phyloP scores from a whole-genome alignment of 2,113 vertebrate genomes.

The Leuciscus idus region DNA sequence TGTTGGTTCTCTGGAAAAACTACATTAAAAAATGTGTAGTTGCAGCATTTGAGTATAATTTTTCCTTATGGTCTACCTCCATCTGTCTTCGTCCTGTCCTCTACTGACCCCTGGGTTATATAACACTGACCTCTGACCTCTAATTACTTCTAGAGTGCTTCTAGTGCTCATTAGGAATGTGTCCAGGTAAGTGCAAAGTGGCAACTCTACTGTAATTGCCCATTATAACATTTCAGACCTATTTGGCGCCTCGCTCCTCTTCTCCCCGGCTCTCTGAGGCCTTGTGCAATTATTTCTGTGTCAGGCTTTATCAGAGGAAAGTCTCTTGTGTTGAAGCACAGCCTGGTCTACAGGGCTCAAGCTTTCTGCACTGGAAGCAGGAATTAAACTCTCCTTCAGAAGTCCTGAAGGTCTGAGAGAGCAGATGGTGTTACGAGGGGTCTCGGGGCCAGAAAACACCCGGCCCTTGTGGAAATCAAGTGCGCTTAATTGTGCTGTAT shows the following conservation, averaged over 20 bases:
- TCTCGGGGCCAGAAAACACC: background rate
- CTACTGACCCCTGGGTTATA: background rate
- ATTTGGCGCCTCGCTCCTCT: background rate
- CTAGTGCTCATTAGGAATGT: background rate
- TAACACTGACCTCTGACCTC: slow-evolving; percentile 20
- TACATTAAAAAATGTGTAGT: background rate
- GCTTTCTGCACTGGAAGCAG: slow-evolving; percentile 5
- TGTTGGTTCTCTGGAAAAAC: background rate
- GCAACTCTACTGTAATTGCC: background rate
- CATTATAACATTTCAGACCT: slow-evolving; percentile 6
- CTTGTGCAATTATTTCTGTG: background rate
- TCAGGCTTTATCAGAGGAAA: slow-evolving; percentile 18
- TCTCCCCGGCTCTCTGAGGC: background rate
- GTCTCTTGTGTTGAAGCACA: background rate
- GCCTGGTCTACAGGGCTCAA: background rate
- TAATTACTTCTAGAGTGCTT: background rate
- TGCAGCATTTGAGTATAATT: no score
- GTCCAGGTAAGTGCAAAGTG: background rate
- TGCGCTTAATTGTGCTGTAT: background rate
- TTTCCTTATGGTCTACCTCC: no score
- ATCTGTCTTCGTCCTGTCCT: background rate
- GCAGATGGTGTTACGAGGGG: no score
- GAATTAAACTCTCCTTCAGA: background rate
- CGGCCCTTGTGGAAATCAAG: background rate
- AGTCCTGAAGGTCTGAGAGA: background rate